These are phyloP conservation scores for Geotrypetes seraphini DNA, from an alignment of 2,797 vertebrate genomes.

Conservation along the genomic window DNA sequence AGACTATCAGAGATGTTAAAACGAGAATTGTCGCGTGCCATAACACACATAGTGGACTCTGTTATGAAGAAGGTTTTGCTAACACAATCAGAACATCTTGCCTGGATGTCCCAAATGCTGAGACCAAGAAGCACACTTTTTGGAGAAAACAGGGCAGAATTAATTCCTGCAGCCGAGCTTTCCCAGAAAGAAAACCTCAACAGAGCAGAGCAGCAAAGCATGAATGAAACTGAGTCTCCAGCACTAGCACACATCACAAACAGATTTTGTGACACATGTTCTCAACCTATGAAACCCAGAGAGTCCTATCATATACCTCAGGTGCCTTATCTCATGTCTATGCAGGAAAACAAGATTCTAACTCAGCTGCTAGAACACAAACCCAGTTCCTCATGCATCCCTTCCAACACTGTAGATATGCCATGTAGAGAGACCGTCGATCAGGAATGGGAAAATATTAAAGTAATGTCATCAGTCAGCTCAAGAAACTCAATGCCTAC, in stretches of 20 bases:
- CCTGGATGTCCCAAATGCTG: conserved; percentile 35
- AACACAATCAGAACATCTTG: conserved; percentile 34
- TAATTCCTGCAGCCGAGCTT: conserved; percentile 2
- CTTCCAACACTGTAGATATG: conserved; percentile 45
- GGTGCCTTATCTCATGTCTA: conserved; percentile 51
- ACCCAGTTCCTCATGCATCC: conserved; percentile 39
- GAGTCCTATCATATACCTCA: conserved; percentile 46
- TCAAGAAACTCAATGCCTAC: no score
- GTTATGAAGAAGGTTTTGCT: conserved; percentile 65
- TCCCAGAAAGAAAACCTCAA: no score
- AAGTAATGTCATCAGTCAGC: conserved; percentile 56
- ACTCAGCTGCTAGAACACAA: conserved; percentile 67
- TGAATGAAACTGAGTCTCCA: conserved; percentile 52
- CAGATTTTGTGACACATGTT: conserved; percentile 45
- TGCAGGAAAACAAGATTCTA: conserved; percentile 66
- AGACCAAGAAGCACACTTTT: conserved; percentile 28
- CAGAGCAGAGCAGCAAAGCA: background rate
- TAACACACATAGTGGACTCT: conserved; percentile 69
- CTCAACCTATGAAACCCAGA: conserved; percentile 39
- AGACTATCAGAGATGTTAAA: conserved; percentile 70
- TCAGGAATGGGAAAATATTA: conserved; percentile 68
- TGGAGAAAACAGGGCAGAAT: conserved; percentile 2
- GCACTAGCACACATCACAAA: conserved; percentile 51
- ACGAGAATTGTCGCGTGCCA: conserved; percentile 65
- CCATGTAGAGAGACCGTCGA: conserved; percentile 52